Evolutionary conservation across 1,140 invertebrate genomes (phyloP), one percentile per base, ranked within the genome.

Genomic region (Drusus annulatus): DNA sequence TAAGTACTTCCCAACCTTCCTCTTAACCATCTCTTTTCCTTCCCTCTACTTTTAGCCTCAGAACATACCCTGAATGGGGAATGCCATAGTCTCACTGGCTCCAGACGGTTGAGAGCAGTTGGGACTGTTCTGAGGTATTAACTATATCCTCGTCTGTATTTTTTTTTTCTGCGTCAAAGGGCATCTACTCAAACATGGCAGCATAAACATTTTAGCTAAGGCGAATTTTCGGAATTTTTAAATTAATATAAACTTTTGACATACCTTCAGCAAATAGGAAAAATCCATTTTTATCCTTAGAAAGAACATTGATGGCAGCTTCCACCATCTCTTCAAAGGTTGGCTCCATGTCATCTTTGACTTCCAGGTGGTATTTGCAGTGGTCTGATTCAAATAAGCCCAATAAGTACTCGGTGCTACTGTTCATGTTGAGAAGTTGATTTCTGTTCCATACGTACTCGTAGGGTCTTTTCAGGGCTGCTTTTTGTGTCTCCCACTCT

Each of bases 261-360:
- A 51, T 87, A 87, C 93, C 94, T 91, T 95, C 94, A 50, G 94
- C 92, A 84, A 94, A 93, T 0, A 94, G 86, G 78, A 94, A 92
- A 82, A 88, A 94, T 8, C 96, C 96, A 50, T 94, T 92, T 0
- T 87, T 77, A 85, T 94, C 93, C 76, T 92, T 93, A 0, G 90
- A 89, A 3, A 98, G 87, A 2, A 97, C 89, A 81, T 94, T 90
- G 17, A 98, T 94, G 0, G 96, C 96, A 54, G 93, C 92, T 83
- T 91, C 88, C 0, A 95, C 95, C 96, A 98, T 97, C 86, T 97
- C 95, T 23, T 90, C 90, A 0, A 98, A 87, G 3, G 91, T 90
- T 0, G 94, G 94, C 51, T 94, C 91, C 79, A 84, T 89, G 75
- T 89, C 87, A 79, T 84, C 89, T 84, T 88, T 91, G 28, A 89